These are phyloP conservation scores for Noctua fimbriata DNA, from an alignment of 2,888 invertebrate genomes.

Conservation along the genomic window DNA sequence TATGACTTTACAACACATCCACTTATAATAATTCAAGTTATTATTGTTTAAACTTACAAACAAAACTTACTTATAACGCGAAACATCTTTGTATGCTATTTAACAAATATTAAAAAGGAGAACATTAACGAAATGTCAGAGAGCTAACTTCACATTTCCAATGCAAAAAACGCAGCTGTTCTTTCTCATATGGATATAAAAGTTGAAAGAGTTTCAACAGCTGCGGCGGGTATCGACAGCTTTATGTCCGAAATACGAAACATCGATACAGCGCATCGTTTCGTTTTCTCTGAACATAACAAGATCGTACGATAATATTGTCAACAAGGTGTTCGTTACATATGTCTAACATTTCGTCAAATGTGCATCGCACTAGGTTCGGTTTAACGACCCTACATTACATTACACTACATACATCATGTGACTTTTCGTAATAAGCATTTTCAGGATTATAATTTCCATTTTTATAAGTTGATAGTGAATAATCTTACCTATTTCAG, in stretches of 20 bases:
- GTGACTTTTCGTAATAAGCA: background rate
- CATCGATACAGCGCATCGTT: constrained; percentile 57
- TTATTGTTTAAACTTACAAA: constrained; percentile 36
- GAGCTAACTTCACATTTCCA: constrained; percentile 40
- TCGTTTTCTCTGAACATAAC: constrained; percentile 54
- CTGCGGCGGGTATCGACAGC: constrained; percentile 55
- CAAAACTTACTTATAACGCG: constrained; percentile 30
- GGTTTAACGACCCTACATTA: constrained; percentile 53
- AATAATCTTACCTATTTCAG: background rate
- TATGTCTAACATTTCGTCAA: constrained; percentile 60
- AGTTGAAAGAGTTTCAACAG: constrained; percentile 54
- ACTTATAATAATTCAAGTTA: constrained; percentile 7
- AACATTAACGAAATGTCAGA: constrained; percentile 56
- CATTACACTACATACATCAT: background rate
- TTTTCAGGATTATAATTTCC: background rate
- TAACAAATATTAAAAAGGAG: constrained; percentile 48
- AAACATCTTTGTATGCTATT: constrained; percentile 34
- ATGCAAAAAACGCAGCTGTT: constrained; percentile 62
- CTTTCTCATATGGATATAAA: constrained; percentile 41
- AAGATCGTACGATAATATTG: constrained; percentile 38
- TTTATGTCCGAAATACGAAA: constrained; percentile 65
- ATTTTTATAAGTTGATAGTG: background rate
- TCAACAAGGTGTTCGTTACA: constrained; percentile 52
- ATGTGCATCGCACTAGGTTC: constrained; percentile 53
- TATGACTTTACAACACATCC: constrained; percentile 19